These are phyloP conservation scores for Notechis scutatus DNA, from an alignment of 2,113 vertebrate species.

Conservation along the genomic window DNA sequence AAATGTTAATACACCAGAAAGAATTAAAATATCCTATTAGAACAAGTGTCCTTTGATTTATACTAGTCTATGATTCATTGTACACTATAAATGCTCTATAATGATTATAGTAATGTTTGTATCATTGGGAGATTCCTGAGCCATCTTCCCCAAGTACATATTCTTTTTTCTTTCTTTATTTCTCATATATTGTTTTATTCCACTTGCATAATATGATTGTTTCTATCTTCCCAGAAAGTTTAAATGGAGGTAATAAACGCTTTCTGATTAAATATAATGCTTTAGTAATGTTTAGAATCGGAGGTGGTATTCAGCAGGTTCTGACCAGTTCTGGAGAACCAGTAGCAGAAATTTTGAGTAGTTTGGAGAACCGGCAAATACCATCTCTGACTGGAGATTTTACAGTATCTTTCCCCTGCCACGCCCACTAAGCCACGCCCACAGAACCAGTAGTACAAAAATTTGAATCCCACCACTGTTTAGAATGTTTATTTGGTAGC, in stretches of 20 bases:
- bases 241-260: not conserved
- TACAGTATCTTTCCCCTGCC: no score
- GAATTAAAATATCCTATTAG: not conserved
- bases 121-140: not conserved
- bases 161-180: not conserved
- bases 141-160: not conserved
- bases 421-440: no score
- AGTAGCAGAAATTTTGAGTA: no score
- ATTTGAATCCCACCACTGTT: not conserved
- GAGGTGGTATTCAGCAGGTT: no score
- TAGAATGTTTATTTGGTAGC: slow-evolving; percentile 1
- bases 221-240: not conserved
- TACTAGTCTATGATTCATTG: not conserved
- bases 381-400: no score
- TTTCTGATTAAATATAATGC: not conserved
- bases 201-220: not conserved
- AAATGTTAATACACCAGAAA: not conserved
- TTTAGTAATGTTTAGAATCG: not conserved
- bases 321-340: no score
- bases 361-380: no score
- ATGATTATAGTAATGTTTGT: not conserved
- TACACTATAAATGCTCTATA: not conserved
- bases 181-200: not conserved
- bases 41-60: not conserved
- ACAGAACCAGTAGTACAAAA: no score